Conservation (phyloP, 2,888 invertebrate species). For the Hirtodrosophila histrioides region DNA sequence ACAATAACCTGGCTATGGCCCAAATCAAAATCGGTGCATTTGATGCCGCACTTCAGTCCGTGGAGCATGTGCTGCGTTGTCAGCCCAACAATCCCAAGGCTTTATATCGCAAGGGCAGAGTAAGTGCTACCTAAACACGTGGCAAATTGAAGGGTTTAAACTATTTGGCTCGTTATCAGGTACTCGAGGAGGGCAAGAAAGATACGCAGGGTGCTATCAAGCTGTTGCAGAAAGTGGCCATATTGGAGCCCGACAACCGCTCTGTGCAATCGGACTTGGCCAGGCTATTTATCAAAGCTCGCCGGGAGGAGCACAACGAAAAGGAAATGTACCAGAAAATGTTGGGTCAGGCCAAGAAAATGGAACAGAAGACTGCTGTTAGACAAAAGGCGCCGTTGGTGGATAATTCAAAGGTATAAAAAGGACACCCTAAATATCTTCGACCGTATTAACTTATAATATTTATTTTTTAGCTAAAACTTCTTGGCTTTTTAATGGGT, state of each 20-base stretch:
- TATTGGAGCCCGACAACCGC: constrained; percentile 88
- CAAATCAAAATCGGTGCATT: constrained; percentile 94
- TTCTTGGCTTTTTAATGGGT: constrained; percentile 86
- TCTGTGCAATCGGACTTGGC: constrained; percentile 86
- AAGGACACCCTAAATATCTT: background rate
- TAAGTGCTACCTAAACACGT: constrained; percentile 61
- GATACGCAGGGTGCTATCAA: constrained; percentile 89
- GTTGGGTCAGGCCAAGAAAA: constrained; percentile 86
- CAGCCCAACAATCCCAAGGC: constrained; percentile 96
- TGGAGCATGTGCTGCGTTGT: constrained; percentile 92
- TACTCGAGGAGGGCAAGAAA: constrained; percentile 88
- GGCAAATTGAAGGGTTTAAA: background rate
- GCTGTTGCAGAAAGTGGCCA: constrained; percentile 87
- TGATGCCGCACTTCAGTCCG: constrained; percentile 93
- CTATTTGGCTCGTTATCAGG: constrained; percentile 82
- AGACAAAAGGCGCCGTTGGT: constrained; percentile 77
- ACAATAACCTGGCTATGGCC: constrained; percentile 96
- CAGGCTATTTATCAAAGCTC: constrained; percentile 86
- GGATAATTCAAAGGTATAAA: constrained; percentile 82
- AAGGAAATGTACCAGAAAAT: constrained; percentile 89
- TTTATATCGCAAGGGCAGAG: constrained; percentile 92
- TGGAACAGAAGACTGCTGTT: constrained; percentile 82
- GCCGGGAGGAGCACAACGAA: constrained; percentile 87
- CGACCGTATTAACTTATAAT: too few relatives aligned
- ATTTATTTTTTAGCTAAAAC: constrained; percentile 77